Base-by-base conservation (phyloP, 2,113 vertebrate genomes). In the Vidua macroura region DNA sequence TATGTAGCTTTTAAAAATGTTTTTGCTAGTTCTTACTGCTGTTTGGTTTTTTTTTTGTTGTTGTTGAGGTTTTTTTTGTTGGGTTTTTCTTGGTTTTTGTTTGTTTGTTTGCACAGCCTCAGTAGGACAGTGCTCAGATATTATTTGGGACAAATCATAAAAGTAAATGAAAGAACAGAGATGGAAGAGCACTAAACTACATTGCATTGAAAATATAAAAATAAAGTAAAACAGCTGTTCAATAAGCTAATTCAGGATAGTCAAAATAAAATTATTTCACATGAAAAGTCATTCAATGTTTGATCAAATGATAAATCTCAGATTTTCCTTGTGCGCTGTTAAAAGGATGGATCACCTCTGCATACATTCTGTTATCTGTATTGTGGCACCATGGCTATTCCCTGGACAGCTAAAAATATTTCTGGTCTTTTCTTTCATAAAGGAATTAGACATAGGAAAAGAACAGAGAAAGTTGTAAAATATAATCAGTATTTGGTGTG, bases 401-500 rank as follows among this genome's bases (percentile, higher is more conserved):
- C 27, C 31, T 31, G 25, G 37, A 24, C 3, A 7, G 25, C 51
- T 70, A 87, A 89, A 95, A 73, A 17, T 81, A 89, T 79, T 89
- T 86, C 28, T 60, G 18, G 4, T 83, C 20, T 33, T 86, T 82
- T 82, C 43, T 73, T 82, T 80, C 55, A 53, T 55, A 83, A 79
- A 69, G 16, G 33, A 93, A 53, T 64, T 83, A 82, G 33, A 66
- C 22, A 79, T 24, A 85, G 39, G n/a, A 87, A 91, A 91, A 91
- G 49, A 90, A 41, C 44, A 81, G 52, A 92, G 74, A 95, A 93
- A 83, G 80, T 23, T 92, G 55, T 95, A 95, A 96, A 95, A 90
- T 35, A 89, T 69, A 93, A 95, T 91, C 91, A 73, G 78, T 92
- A 92, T 60, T 87, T 80, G 33, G 53, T 87, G 67, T 74, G 62